Conservation (phyloP, 2,113 vertebrate genomes). For the Atrichornis clamosus region DNA sequence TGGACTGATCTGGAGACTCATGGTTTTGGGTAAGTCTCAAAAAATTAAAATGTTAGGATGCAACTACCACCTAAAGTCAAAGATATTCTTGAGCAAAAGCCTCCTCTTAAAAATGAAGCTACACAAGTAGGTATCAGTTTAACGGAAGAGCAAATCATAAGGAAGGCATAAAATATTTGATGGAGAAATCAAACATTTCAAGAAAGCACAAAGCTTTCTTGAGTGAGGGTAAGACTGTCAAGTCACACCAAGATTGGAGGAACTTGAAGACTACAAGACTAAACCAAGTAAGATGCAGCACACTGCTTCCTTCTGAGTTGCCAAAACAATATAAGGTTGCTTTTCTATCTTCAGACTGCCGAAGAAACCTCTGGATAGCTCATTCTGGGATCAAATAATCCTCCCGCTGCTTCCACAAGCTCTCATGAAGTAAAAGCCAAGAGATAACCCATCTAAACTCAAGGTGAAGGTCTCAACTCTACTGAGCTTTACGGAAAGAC, state of each 20-base stretch:
- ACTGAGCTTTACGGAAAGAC: fast-evolving
- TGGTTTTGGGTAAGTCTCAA: background rate
- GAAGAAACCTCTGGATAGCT: background rate
- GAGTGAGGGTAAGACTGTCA: background rate
- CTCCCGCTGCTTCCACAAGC: background rate
- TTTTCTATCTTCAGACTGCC: background rate
- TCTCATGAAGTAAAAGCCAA: background rate
- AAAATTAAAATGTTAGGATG: background rate
- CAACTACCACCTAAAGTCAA: background rate
- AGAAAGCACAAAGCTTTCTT: background rate
- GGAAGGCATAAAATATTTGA: background rate
- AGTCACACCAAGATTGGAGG: background rate
- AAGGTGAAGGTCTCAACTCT: background rate
- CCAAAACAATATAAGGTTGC: background rate
- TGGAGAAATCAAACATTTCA: background rate
- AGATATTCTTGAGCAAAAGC: background rate
- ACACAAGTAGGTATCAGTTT: background rate
- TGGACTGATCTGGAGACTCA: fast-evolving
- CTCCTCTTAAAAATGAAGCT: background rate
- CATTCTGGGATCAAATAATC: background rate
- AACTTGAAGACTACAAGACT: background rate
- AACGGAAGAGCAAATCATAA: background rate
- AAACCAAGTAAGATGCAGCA: background rate
- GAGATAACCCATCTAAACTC: background rate
- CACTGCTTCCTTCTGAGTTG: background rate